phyloP scores from a whole-genome alignment of 2,888 invertebrate genomes.

The Harpalus rubripes region DNA sequence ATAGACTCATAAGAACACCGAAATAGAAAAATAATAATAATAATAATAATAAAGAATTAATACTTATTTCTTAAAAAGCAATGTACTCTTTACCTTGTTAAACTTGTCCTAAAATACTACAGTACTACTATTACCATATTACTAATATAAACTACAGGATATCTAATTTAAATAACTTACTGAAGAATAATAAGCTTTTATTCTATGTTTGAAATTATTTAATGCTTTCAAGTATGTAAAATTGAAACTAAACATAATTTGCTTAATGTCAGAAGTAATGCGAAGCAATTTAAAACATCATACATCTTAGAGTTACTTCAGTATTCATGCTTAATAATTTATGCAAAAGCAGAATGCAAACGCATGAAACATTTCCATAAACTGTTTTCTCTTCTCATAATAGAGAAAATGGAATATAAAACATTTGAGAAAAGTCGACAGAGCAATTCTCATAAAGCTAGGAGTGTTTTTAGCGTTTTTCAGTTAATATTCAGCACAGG shows the following conservation, averaged over 20 bases:
- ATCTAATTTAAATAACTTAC: too few relatives aligned
- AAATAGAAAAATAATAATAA: too few relatives aligned
- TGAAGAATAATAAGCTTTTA: too few relatives aligned
- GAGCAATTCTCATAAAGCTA: constrained; percentile 25
- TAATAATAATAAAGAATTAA: too few relatives aligned
- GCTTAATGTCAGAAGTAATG: not conserved
- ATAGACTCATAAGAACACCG: too few relatives aligned
- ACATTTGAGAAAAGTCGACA: constrained; percentile 23
- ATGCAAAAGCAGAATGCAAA: constrained; percentile 3
- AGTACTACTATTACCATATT: too few relatives aligned
- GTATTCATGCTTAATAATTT: constrained; percentile 24
- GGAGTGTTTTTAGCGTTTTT: constrained; percentile 43
- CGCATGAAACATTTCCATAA: constrained; percentile 24
- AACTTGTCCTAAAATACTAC: too few relatives aligned
- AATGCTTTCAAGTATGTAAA: not conserved
- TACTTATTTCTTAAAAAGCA: too few relatives aligned
- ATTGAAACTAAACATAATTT: not conserved
- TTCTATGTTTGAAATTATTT: not conserved
- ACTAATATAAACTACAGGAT: too few relatives aligned
- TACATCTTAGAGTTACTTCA: constrained; percentile 2
- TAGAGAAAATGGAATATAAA: constrained; percentile 29
- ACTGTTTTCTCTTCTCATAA: constrained; percentile 47
- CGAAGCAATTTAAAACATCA: not conserved
- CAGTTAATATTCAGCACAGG: constrained; percentile 57
- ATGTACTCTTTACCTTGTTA: too few relatives aligned